These are phyloP conservation scores for Crocidura indochinensis DNA, from an alignment of 2,797 vertebrate species.

Conservation along the genomic window DNA sequence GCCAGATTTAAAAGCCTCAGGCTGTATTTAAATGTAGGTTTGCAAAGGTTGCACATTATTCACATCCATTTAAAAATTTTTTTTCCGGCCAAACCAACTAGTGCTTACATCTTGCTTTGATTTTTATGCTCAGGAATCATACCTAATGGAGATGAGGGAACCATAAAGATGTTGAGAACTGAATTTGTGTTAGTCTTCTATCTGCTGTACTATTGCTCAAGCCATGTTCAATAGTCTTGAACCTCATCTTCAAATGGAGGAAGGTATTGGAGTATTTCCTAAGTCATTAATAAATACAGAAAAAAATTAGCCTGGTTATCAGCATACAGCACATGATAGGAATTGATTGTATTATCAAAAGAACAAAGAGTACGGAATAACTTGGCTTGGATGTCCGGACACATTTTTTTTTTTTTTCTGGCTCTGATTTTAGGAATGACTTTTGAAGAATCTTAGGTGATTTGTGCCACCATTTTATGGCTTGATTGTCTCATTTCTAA, in stretches of 20 bases:
- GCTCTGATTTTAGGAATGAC: background rate
- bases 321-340: background rate
- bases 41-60: background rate
- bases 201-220: no score
- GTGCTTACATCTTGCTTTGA: no score
- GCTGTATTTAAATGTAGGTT: background rate
- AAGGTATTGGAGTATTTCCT: slow-evolving; percentile 24
- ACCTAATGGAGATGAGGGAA: no score
- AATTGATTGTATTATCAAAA: background rate
- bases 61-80: background rate
- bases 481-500: slow-evolving; percentile 54
- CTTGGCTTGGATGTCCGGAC: background rate
- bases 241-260: background rate
- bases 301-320: background rate
- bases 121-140: no score
- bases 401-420: background rate
- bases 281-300: background rate
- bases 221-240: background rate
- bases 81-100: background rate
- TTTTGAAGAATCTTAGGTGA: background rate
- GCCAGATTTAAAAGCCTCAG: slow-evolving; percentile 11
- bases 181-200: no score
- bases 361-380: background rate
- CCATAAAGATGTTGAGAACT: no score
- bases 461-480: background rate